Evolutionary conservation across 2,113 vertebrate genomes (phyloP).

Genomic region (Oceanodroma tethys): DNA sequence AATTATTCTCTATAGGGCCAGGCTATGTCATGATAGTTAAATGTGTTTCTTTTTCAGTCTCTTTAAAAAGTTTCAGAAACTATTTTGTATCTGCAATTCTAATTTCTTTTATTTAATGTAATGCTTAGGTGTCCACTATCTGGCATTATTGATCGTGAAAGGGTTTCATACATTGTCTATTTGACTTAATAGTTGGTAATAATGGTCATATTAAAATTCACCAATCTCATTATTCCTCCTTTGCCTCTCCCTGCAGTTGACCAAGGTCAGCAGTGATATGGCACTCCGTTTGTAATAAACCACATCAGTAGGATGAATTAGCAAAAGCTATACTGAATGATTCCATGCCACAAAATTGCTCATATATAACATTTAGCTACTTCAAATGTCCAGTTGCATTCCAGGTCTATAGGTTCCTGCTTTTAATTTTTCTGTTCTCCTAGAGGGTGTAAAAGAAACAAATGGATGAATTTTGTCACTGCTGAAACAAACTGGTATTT

Average conservation of each 20-base stretch:
- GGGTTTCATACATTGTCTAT: not conserved
- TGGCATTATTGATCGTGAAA: not conserved
- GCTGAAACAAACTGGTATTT: not conserved
- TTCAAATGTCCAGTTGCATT: not conserved
- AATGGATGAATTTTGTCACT: not conserved
- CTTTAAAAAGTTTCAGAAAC: not conserved
- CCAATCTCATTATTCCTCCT: not conserved
- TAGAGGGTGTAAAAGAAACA: not conserved
- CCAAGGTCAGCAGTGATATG: not conserved
- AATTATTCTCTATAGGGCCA: slow-evolving; percentile 3
- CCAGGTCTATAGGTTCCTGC: not conserved
- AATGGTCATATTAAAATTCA: not conserved
- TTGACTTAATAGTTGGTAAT: not conserved
- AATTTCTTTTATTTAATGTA: not conserved
- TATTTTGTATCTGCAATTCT: not conserved
- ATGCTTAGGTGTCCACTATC: not conserved
- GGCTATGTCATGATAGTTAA: not conserved
- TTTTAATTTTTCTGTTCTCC: not conserved
- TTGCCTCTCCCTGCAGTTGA: not conserved
- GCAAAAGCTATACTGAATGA: not conserved
- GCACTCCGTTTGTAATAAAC: not conserved
- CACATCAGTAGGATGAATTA: not conserved
- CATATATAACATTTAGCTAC: not conserved
- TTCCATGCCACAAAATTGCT: not conserved
- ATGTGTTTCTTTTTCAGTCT: not conserved